These are phyloP conservation scores for Cryptocephalus primarius DNA, from an alignment of 2,888 invertebrate genomes.

Conservation along the genomic window DNA sequence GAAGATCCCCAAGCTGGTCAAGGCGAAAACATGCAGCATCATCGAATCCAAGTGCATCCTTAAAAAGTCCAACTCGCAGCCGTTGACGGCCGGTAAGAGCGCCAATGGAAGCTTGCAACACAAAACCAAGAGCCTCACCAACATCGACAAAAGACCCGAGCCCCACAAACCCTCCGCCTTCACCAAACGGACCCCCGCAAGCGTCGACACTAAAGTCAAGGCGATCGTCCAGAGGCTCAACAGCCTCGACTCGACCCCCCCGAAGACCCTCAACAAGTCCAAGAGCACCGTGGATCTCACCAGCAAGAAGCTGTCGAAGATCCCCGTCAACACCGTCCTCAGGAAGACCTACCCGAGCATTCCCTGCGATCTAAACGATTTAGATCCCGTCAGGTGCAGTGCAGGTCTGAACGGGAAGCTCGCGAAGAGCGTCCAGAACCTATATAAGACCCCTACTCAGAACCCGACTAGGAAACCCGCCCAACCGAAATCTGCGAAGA, in stretches of 20 bases:
- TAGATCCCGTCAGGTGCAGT: slow-evolving; percentile 24
- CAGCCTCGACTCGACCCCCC: slow-evolving; percentile 15
- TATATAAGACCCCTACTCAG: not conserved
- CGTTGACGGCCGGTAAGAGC: slow-evolving; percentile 25
- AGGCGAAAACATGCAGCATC: slow-evolving; percentile 60
- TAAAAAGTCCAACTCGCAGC: slow-evolving; percentile 46
- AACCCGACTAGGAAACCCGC: not conserved
- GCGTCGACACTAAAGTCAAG: slow-evolving; percentile 21
- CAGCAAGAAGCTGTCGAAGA: slow-evolving; percentile 23
- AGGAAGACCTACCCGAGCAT: slow-evolving; percentile 33
- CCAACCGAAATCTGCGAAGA: not conserved
- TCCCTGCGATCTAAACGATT: slow-evolving; percentile 34
- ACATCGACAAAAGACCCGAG: slow-evolving; percentile 11
- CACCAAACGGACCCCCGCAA: slow-evolving; percentile 1
- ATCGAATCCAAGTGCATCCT: slow-evolving; percentile 58
- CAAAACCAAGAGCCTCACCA: slow-evolving; percentile 26
- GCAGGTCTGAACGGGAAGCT: slow-evolving; percentile 9
- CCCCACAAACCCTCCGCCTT: not conserved
- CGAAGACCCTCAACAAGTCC: slow-evolving; percentile 21
- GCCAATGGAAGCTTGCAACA: slow-evolving; percentile 4
- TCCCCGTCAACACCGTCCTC: slow-evolving; percentile 30
- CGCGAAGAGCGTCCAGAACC: slow-evolving; percentile 5
- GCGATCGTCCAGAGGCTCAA: slow-evolving; percentile 27
- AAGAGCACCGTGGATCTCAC: slow-evolving; percentile 25
- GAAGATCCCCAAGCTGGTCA: slow-evolving; percentile 48